phyloP scores from a whole-genome alignment of 2,113 vertebrate species.

The Synodontis membranacea region DNA sequence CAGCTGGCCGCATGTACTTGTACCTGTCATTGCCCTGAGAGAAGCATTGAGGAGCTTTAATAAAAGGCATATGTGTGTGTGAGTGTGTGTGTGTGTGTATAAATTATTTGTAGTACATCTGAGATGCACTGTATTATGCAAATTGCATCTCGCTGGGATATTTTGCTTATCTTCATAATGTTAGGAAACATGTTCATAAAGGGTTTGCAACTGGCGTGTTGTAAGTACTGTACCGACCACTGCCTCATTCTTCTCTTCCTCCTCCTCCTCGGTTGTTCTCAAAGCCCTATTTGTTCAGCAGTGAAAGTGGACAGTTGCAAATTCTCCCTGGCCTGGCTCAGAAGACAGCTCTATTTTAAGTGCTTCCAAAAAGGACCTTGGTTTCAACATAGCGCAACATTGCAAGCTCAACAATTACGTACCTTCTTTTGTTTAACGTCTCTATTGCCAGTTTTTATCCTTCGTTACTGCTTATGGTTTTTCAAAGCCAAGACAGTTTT shows the following conservation, averaged over 20 bases:
- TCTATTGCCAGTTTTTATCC: constrained; percentile 2
- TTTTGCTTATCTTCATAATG: not conserved
- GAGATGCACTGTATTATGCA: not conserved
- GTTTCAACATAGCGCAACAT: constrained; percentile 11
- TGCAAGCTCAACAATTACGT: not conserved
- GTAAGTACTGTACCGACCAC: constrained; percentile 24
- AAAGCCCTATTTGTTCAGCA: constrained; percentile 52
- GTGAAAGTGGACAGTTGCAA: constrained; percentile 31
- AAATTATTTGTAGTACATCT: not conserved
- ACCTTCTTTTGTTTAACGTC: constrained; percentile 16
- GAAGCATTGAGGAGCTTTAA: not conserved
- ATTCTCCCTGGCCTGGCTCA: constrained; percentile 23
- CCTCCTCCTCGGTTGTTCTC: constrained; percentile 2
- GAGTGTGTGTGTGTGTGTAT: not conserved
- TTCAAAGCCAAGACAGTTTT: not conserved
- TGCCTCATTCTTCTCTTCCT: constrained; percentile 15
- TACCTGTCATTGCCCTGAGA: not conserved
- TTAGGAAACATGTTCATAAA: not conserved
- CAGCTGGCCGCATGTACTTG: constrained; percentile 6
- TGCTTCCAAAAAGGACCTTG: not conserved
- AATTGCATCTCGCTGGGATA: too few species aligned
- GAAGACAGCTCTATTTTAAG: constrained; percentile 45
- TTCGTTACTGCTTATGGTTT: not conserved
- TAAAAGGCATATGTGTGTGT: not conserved
- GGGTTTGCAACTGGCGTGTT: not conserved